Percentiles rank a stretch among this genome's conserved stretches.
Conservation (phyloP, 2,797 vertebrate genomes). For the Rhabdomys pumilio region DNA sequence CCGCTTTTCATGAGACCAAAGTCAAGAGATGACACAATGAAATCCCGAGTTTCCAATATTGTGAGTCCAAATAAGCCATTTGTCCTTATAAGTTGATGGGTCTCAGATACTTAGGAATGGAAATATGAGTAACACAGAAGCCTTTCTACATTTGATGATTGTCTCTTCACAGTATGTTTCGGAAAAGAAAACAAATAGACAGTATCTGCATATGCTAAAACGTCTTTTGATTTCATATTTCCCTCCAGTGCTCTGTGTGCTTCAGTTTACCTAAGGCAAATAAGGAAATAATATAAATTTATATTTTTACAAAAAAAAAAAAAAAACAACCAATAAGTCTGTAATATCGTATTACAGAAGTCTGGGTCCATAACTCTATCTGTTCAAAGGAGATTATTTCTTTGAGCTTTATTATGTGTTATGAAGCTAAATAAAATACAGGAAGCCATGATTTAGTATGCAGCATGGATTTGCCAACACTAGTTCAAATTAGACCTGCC, state of each 20-base stretch:
- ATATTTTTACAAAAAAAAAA: not conserved
- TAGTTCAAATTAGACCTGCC: conserved; percentile 86
- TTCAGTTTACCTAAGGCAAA: not conserved
- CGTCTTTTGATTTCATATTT: conserved; percentile 10
- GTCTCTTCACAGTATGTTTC: not conserved
- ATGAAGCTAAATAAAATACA: conserved; percentile 85
- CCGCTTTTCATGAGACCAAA: not conserved
- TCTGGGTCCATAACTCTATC: conserved; percentile 80
- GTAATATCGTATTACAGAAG: conserved; percentile 77
- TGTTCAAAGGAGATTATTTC: conserved; percentile 81
- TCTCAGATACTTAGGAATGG: not conserved
- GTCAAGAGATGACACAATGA: not conserved
- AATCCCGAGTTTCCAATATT: not conserved
- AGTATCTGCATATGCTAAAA: conserved; percentile 23
- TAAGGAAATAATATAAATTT: not conserved
- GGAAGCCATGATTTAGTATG: conserved; percentile 87
- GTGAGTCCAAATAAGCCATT: not conserved
- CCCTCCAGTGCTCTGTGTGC: not conserved
- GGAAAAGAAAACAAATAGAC: not conserved
- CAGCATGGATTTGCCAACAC: conserved; percentile 83
- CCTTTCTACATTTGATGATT: conserved; percentile 5
- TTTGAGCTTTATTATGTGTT: conserved; percentile 87
- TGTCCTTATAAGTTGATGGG: not conserved
- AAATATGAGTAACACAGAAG: not conserved
- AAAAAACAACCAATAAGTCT: not conserved